phyloP scores from a whole-genome alignment of 2,888 invertebrate species.

The Endomychus coccineus region DNA sequence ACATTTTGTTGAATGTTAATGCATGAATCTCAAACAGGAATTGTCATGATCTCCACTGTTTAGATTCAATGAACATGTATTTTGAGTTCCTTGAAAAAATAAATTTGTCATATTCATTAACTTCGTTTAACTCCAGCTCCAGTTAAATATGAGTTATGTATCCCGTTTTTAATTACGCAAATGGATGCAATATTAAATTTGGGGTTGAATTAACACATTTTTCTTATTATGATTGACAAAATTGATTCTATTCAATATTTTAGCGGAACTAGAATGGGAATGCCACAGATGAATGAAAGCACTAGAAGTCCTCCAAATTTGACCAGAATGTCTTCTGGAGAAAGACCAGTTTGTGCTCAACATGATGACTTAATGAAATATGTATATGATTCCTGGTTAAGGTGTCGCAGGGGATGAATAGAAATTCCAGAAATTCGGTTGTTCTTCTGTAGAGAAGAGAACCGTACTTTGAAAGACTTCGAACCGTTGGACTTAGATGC shows the following conservation, averaged over 20 bases:
- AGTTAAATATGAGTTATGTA: too few species aligned
- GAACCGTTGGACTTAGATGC: constrained; percentile 72
- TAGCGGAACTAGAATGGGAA: constrained; percentile 41
- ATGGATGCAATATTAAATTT: too few species aligned
- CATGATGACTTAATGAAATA: constrained; percentile 76
- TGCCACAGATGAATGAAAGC: constrained; percentile 40
- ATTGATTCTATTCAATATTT: constrained; percentile 5
- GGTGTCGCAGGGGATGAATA: constrained; percentile 43
- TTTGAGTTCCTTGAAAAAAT: too few species aligned
- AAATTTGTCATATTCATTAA: too few species aligned
- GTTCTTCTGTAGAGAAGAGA: constrained; percentile 60
- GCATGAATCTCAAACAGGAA: too few species aligned
- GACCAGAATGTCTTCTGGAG: constrained; percentile 28
- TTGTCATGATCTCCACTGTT: too few species aligned
- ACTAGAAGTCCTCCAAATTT: constrained; percentile 32
- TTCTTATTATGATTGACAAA: too few species aligned
- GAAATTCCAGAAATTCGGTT: constrained; percentile 43
- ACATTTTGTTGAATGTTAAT: too few species aligned
- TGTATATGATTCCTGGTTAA: constrained; percentile 70
- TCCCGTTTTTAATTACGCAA: too few species aligned
- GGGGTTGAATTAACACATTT: too few species aligned
- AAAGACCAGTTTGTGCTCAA: constrained; percentile 40
- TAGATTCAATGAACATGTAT: too few species aligned
- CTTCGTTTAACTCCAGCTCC: too few species aligned
- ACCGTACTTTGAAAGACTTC: constrained; percentile 57